Percentiles rank a stretch among this genome's conserved stretches.
Conservation (phyloP, 2,888 invertebrate species). For the Myopa testacea region DNA sequence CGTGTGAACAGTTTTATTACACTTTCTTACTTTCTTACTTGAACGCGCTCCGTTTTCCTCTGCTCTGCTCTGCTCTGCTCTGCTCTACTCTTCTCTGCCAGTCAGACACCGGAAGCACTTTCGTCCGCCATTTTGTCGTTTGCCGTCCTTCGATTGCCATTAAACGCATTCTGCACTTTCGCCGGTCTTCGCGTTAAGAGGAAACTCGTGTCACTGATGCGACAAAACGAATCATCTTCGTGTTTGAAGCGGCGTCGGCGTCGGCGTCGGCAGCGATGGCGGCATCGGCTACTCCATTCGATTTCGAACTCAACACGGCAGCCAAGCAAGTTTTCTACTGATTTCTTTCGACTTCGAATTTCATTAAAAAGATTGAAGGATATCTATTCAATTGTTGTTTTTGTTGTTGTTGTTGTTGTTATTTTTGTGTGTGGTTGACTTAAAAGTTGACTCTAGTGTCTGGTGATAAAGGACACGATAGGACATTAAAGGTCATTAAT, state of each 20-base stretch:
- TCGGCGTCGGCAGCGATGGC: neutral
- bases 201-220: slow-evolving; percentile 42
- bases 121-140: slow-evolving; percentile 29
- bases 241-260: neutral
- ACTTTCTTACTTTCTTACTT: neutral
- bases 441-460: neutral
- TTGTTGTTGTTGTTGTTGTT: slow-evolving; percentile 9
- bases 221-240: slow-evolving; percentile 37
- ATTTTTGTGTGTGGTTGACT: neutral
- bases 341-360: slow-evolving; percentile 30
- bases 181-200: slow-evolving; percentile 3
- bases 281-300: neutral
- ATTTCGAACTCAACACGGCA: neutral
- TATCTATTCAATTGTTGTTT: neutral
- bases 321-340: slow-evolving; percentile 29
- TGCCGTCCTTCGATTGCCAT: neutral
- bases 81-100: slow-evolving; percentile 5
- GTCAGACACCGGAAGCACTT: slow-evolving; percentile 29
- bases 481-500: too few species aligned
- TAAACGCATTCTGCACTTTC: neutral
- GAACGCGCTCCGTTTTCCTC: neutral
- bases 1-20: neutral
- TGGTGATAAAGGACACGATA: too few species aligned
- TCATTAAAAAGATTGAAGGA: slow-evolving; percentile 35
- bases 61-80: too few species aligned